Percentiles rank a stretch among this genome's conserved stretches.
phyloP scores from a whole-genome alignment of 2,888 invertebrate genomes.

The Helleia helle region DNA sequence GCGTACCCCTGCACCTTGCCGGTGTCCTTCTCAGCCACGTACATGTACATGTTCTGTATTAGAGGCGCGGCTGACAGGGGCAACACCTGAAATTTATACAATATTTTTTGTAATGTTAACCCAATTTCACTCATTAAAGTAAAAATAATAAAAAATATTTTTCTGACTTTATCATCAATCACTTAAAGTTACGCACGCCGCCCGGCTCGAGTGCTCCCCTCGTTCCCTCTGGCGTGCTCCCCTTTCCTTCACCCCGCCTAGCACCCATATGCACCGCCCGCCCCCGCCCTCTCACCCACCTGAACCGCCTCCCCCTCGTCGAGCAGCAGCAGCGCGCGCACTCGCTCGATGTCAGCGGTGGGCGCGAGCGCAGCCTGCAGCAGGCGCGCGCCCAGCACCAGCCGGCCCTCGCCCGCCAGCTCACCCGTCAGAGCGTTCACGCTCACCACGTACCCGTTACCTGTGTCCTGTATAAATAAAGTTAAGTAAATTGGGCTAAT shows the following conservation, averaged over 20 bases:
- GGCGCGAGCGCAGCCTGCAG: slow-evolving; percentile 84
- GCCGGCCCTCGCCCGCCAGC: slow-evolving; percentile 64
- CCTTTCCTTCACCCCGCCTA: too few relatives aligned
- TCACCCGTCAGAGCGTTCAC: slow-evolving; percentile 95
- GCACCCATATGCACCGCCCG: neutral
- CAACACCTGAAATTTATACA: slow-evolving; percentile 66
- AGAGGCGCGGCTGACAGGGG: slow-evolving; percentile 74
- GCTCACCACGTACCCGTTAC: slow-evolving; percentile 81
- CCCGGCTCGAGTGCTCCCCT: too few relatives aligned
- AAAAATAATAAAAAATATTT: too few relatives aligned
- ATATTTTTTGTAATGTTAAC: too few relatives aligned
- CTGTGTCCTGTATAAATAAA: slow-evolving; percentile 61
- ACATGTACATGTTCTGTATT: slow-evolving; percentile 62
- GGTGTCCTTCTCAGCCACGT: slow-evolving; percentile 57
- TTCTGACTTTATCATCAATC: too few relatives aligned
- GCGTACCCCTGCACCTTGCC: slow-evolving; percentile 57
- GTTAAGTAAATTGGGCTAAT: too few relatives aligned
- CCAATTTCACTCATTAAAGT: too few relatives aligned
- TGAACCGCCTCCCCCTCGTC: slow-evolving; percentile 75
- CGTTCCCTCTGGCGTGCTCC: too few relatives aligned
- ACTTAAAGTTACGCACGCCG: too few relatives aligned
- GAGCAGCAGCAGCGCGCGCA: slow-evolving; percentile 86
- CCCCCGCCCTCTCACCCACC: slow-evolving; percentile 35
- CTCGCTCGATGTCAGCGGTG: slow-evolving; percentile 79
- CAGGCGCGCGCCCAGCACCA: slow-evolving; percentile 77